A percentile compares a stretch with the other conserved stretches of the same genome.
Evolutionary conservation across 2,113 vertebrate genomes (phyloP).

Genomic region (Rhodinocichla rosea): DNA sequence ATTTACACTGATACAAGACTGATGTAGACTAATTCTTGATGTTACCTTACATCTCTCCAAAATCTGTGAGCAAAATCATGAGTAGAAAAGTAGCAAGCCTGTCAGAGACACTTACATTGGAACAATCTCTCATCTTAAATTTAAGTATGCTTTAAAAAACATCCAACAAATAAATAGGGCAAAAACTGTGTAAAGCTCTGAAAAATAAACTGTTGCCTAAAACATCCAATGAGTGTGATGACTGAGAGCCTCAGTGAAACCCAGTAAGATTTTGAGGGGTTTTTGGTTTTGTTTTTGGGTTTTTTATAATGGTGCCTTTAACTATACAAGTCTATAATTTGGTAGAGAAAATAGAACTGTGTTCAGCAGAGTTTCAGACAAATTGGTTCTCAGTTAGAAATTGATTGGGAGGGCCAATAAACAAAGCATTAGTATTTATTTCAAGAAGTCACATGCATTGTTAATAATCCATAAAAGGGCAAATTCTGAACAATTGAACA

Average conservation of each 20-base stretch:
- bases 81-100: background rate
- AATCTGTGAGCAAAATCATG: background rate
- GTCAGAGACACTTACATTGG: background rate
- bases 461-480: conserved; percentile 29
- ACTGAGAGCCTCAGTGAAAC: background rate
- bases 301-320: background rate
- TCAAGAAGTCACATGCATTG: conserved; percentile 40
- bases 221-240: background rate
- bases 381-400: conserved; percentile 46
- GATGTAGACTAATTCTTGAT: background rate
- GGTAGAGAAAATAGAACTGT: conserved; percentile 25
- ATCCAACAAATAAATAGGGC: background rate
- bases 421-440: conserved; percentile 52
- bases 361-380: conserved; percentile 51
- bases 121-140: background rate
- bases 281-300: background rate
- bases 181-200: background rate
- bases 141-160: background rate
- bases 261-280: background rate
- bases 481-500: conserved; percentile 23
- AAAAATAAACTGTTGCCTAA: background rate
- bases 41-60: background rate
- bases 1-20: background rate
- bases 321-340: conserved; percentile 7
- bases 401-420: conserved; percentile 28